Evolutionary conservation across 2,888 invertebrate species (phyloP), one percentile per base, ranked within the genome.

Genomic region (Muschampia staudingeri): DNA sequence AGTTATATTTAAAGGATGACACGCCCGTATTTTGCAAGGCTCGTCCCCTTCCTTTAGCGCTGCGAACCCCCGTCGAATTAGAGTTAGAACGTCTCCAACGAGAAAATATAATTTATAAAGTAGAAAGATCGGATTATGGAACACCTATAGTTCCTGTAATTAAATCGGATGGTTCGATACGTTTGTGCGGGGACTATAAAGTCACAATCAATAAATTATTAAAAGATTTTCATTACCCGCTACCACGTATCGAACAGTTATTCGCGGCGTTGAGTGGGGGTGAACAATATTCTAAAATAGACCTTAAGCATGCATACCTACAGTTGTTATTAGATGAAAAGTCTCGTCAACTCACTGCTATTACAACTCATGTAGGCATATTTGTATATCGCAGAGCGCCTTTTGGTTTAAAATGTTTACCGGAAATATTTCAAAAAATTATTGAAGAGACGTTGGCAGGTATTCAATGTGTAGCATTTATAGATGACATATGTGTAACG

Each of bases 401-500:
- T 9, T 87, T 85, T 40, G 86, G 86, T 79, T 52, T 85, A 6
- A 87, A 85, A 34, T 87, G 87, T 19, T 71, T 87, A 56, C 87
- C 87, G 14, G 88, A 90, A 85, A 88, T 89, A 37, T 90, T 90
- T 37, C 88, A 89, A 82, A 89, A 89, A 81, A 71, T 87, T 8
- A 87, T 89, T 82, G 89, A 88, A 61, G 88, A 89, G 61, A 85
- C 84, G 0, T 69, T 80, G 14, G 25, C n/a, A n/a, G 77, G 79
- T 71, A 69, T 79, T 42, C 82, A 61, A 25, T 30, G 70, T 30
- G 76, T 84, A 14, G 88, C 88, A 1, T 90, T 89, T 34, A 40
- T 77, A 0, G 88, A 89, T 76, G 88, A 89, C 19, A 87, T 88
- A 12, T 88, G 88, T 14, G 75, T 77, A 14, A 80, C 72, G 25